Base-by-base conservation (phyloP, 2,113 vertebrate species). In the Sakesphorus luctuosus region DNA sequence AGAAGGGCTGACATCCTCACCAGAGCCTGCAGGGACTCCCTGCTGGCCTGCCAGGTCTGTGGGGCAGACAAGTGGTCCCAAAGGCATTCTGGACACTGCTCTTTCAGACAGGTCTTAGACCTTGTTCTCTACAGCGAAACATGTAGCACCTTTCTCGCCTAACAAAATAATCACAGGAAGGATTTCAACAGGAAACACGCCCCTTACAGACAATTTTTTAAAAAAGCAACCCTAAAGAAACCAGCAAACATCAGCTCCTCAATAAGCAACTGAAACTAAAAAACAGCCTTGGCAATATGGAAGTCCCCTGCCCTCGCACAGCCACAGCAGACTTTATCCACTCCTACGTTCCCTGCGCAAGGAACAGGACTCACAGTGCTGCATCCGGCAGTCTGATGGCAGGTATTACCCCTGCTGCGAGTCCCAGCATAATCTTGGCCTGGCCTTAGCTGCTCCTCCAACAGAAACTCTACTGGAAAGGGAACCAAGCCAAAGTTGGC, bases 371-470 rank as follows among this genome's bases (percentile, higher is more conserved):
- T 69, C 20, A 3, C 18, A n/a, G 19, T 0, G 0, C 59, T 52
- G 26, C 36, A 31, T 9, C 21, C 16, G 10, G 18, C 36, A 40
- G 28, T 23, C 43, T 23, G 35, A 46, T 8, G 10, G 58, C 56
- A 79, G 58, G n/a, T 36, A 24, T 56, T 1, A 4, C 53, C 29
- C 21, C 6, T 3, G 1, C 40, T 20, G 8, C 0, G 2, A 40
- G 9, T 14, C 46, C 19, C n/a, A 21, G 21, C 19, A 20, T 9
- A 35, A 66, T 20, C 75, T 46, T 59, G 61, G 17, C n/a, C 76
- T 46, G 76, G 52, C 69, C 77, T 40, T 6, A 56, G 43, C 38
- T 24, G 28, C 36, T 62, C 49, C 77, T 79, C 28, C 58, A 61
- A 25, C 38, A 82, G 38, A 35, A 94, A n/a, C 40, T n/a, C 61